Base-by-base conservation (phyloP, 2,888 invertebrate genomes). In the Drosophila stalkeri region DNA sequence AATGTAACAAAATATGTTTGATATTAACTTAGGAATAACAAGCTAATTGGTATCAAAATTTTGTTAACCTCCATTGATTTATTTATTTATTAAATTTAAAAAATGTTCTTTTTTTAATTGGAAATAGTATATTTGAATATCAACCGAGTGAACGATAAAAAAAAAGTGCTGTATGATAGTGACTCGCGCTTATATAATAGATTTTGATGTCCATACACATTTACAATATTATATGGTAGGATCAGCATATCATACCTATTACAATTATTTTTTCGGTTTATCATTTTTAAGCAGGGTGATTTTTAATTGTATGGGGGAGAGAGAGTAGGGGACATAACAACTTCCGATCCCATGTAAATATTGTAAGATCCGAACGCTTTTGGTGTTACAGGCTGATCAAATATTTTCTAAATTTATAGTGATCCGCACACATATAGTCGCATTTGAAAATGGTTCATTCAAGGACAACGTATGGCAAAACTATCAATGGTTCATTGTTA, bases 381-480 rank as follows among this genome's bases (percentile, higher is more conserved):
- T 37, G 27, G 41, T 16, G 12, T 14, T 59, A 60, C 8, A 49
- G 3, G 7, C 18, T 52, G 37, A 65, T 12, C 23, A 64, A 69
- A 52, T 20, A 54, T 18, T 56, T 16, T 31, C 5, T 23, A 16
- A 20, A 37, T 16, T 9, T 23, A 23, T 16, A 9, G 14, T 35
- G 20, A 37, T 54, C 23, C 33, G 14, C 14, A 55, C 46, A 51
- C 33, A 62, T 57, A 37, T 14, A 20, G 16, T 43, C 43, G 49
- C 27, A 51, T 57, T 47, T 27, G 56, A 14, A 55, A 57, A 31
- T 47, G 47, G 41, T 71, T 93, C 94, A 98, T 96, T 98, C 98
- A 94, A 98, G 97, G 93, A 98, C 96, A 94, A 98, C 98, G 94
- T 99, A 99, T 94, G 99, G 99, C 95, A 99, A 95, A 94, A 99